Conservation (phyloP, 2,797 vertebrate species). For the Diglossa cyanea region DNA sequence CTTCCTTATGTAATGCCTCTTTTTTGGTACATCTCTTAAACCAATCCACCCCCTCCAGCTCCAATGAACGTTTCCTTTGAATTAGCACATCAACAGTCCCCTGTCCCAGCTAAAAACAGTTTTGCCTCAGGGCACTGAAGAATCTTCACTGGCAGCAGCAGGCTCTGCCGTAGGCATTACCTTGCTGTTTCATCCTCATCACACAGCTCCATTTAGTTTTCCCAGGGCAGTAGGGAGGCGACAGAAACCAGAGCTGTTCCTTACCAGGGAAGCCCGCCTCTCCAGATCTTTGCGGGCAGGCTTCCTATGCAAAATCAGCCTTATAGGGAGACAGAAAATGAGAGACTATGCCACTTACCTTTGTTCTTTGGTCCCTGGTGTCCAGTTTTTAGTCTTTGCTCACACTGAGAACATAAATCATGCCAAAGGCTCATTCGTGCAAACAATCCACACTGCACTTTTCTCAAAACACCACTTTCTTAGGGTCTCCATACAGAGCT, state of each 20-base stretch:
- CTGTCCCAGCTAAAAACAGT: conserved; percentile 24
- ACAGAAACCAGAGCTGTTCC: not conserved
- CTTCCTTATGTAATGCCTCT: not conserved
- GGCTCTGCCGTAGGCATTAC: not conserved
- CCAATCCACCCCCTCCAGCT: not conserved
- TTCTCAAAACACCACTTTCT: not conserved
- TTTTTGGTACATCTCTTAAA: not conserved
- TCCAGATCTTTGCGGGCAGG: not conserved
- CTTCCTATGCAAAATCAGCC: not conserved
- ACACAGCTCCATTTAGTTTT: conserved; percentile 12
- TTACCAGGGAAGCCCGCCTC: not conserved
- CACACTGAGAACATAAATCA: not conserved
- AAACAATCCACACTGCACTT: accelerated
- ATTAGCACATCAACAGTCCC: conserved; percentile 31
- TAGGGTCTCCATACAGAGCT: not conserved
- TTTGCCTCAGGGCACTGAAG: conserved; percentile 19
- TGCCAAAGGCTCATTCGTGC: not conserved
- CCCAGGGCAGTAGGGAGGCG: not conserved
- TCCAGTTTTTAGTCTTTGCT: not conserved
- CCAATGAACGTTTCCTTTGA: conserved; percentile 28
- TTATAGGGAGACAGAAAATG: not conserved
- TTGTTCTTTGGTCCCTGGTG: not conserved
- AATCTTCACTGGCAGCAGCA: not conserved
- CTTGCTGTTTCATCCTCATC: conserved; percentile 10
- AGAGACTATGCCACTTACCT: not conserved